Evolutionary conservation across 2,888 invertebrate species (phyloP).

Genomic region (Drosophila subquinaria): DNA sequence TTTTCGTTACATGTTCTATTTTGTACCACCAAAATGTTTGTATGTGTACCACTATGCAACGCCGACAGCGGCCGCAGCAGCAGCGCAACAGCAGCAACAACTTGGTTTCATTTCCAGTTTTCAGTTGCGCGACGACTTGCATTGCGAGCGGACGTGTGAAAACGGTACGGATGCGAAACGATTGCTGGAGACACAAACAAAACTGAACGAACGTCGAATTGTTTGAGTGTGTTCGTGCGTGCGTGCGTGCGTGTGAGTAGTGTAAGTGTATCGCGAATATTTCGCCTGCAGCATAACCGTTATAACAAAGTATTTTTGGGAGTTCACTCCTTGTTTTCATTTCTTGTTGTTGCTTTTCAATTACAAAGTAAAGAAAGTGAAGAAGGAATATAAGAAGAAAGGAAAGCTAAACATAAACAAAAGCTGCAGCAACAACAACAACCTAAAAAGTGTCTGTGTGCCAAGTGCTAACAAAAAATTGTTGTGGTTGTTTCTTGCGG

Average conservation of each 20-base stretch:
- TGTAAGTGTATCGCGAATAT: slow-evolving; percentile 64
- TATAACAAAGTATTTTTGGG: slow-evolving; percentile 53
- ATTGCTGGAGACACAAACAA: slow-evolving; percentile 22
- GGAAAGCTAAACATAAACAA: slow-evolving; percentile 55
- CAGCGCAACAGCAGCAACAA: slow-evolving; percentile 54
- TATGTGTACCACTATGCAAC: slow-evolving; percentile 42
- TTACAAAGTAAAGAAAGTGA: slow-evolving; percentile 41
- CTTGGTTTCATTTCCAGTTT: slow-evolving; percentile 72
- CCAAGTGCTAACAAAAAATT: slow-evolving; percentile 49
- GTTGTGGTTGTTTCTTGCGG: slow-evolving; percentile 54
- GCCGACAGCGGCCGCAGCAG: slow-evolving; percentile 34
- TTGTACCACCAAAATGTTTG: neutral
- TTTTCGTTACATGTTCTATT: neutral
- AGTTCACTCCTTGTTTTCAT: slow-evolving; percentile 52
- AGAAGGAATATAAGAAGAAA: slow-evolving; percentile 27
- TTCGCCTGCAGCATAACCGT: slow-evolving; percentile 62
- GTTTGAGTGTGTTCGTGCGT: slow-evolving; percentile 34
- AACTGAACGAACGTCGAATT: slow-evolving; percentile 53
- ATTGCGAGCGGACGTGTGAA: slow-evolving; percentile 66
- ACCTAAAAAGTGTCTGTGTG: slow-evolving; percentile 51
- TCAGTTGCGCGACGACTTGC: slow-evolving; percentile 83
- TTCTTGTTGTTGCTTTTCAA: slow-evolving; percentile 58
- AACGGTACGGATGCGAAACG: slow-evolving; percentile 36
- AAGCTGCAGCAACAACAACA: slow-evolving; percentile 44
- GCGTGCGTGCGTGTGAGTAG: slow-evolving; percentile 31